phyloP scores from a whole-genome alignment of 2,888 invertebrate species.

The Diaprepes abbreviatus region DNA sequence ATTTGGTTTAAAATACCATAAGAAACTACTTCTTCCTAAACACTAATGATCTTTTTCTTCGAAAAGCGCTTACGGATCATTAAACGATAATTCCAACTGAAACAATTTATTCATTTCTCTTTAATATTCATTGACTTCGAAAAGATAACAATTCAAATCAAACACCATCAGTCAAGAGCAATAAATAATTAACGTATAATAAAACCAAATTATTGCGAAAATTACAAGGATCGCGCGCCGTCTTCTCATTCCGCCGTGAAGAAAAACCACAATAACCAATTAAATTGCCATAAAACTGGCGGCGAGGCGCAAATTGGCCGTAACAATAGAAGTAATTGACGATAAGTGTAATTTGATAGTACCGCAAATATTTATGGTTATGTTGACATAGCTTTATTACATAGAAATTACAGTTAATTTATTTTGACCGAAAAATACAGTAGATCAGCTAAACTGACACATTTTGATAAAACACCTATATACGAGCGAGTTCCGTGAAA shows the following conservation, averaged over 20 bases:
- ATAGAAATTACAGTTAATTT: conserved; percentile 3
- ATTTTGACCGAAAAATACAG: too few species aligned
- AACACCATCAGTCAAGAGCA: background rate
- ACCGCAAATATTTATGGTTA: background rate
- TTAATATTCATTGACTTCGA: background rate
- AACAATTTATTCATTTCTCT: background rate
- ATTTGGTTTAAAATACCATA: too few species aligned
- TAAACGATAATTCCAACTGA: background rate
- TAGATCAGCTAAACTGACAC: too few species aligned
- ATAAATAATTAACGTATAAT: conserved; percentile 2
- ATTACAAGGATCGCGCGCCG: conserved; percentile 22
- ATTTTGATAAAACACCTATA: too few species aligned
- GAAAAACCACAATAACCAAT: conserved; percentile 36
- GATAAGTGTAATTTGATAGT: conserved; percentile 21
- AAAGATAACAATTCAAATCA: conserved; percentile 5
- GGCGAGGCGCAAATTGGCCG: conserved; percentile 25
- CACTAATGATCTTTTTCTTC: too few species aligned
- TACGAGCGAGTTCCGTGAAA: too few species aligned
- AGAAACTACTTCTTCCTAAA: too few species aligned
- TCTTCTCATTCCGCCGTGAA: conserved; percentile 37
- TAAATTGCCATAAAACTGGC: conserved; percentile 36
- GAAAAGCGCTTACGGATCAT: background rate
- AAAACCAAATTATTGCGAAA: conserved; percentile 14
- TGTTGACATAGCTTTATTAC: background rate
- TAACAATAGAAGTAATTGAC: conserved; percentile 27